Percentiles rank a stretch among this genome's conserved stretches.
Evolutionary conservation across 2,888 invertebrate genomes (phyloP).

Genomic region (Rhyacophila evoluta): DNA sequence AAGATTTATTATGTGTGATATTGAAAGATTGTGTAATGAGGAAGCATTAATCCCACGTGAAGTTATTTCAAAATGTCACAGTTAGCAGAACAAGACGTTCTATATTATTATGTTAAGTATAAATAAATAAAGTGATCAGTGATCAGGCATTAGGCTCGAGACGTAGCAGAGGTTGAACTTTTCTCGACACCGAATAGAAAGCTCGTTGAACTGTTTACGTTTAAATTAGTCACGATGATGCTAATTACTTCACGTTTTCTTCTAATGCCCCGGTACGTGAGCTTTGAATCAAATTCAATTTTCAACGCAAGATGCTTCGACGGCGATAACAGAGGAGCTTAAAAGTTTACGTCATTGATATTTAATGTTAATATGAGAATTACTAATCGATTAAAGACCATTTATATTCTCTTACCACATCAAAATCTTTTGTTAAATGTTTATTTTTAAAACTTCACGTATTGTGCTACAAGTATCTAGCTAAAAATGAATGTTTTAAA

Average conservation of each 20-base stretch:
- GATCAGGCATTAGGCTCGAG: not conserved
- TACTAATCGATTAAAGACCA: too few species aligned
- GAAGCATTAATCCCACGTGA: not conserved
- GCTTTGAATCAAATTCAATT: slow-evolving; percentile 23
- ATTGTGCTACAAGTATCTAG: too few species aligned
- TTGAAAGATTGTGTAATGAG: not conserved
- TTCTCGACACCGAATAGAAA: slow-evolving; percentile 54
- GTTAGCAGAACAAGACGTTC: not conserved
- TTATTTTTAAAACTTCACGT: too few species aligned
- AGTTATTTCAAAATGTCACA: not conserved
- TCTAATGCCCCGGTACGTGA: slow-evolving; percentile 36
- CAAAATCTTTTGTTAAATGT: too few species aligned
- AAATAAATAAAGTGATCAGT: slow-evolving; percentile 22
- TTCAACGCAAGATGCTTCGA: not conserved
- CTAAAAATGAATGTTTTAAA: too few species aligned
- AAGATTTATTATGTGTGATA: too few species aligned
- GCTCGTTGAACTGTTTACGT: slow-evolving; percentile 54
- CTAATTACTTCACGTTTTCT: slow-evolving; percentile 55
- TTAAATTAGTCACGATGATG: slow-evolving; percentile 55
- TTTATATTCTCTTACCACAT: too few species aligned
- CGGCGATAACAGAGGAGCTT: not conserved
- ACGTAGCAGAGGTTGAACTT: slow-evolving; percentile 51
- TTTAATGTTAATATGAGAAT: not conserved
- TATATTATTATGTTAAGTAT: slow-evolving; percentile 18
- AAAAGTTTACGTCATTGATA: not conserved